Conservation (phyloP, 2,797 vertebrate species). For the Catostomus latipinnis region DNA sequence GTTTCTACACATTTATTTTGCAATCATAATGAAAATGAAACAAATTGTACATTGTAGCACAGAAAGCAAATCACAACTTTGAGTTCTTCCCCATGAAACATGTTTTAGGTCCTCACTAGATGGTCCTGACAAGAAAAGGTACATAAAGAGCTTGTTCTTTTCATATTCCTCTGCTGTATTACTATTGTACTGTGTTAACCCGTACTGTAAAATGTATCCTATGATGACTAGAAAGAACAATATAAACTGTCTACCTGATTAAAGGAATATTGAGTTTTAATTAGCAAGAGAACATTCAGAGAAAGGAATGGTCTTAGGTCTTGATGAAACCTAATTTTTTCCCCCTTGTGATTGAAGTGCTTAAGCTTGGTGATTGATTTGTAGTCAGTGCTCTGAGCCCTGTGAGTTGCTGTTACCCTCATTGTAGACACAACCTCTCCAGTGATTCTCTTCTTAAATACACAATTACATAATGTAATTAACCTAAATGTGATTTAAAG, state of each 20-base stretch:
- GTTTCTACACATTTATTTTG: constrained; percentile 3
- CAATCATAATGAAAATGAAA: constrained; percentile 1
- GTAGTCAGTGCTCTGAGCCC: constrained; percentile 48
- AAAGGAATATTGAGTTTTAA: background rate
- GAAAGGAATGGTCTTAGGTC: constrained; percentile 36
- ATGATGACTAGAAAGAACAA: constrained; percentile 14
- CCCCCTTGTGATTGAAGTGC: constrained; percentile 55
- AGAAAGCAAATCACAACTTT: constrained; percentile 52
- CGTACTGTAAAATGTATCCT: background rate
- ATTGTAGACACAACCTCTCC: constrained; percentile 62
- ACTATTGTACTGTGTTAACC: background rate
- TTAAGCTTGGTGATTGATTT: constrained; percentile 58
- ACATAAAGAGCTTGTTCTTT: constrained; percentile 19
- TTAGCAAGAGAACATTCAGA: constrained; percentile 40
- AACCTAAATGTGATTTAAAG: constrained; percentile 51
- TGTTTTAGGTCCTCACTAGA: constrained; percentile 54
- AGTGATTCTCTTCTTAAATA: constrained; percentile 35
- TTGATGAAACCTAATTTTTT: constrained; percentile 48
- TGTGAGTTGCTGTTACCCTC: constrained; percentile 51
- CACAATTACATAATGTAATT: constrained; percentile 20
- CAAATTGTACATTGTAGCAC: constrained; percentile 28
- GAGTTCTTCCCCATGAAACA: constrained; percentile 41
- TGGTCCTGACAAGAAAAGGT: constrained; percentile 34
- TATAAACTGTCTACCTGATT: background rate
- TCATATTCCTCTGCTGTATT: constrained; percentile 30